These are phyloP conservation scores for Fulmarus glacialis DNA, from an alignment of 2,113 vertebrate species.

Conservation along the genomic window DNA sequence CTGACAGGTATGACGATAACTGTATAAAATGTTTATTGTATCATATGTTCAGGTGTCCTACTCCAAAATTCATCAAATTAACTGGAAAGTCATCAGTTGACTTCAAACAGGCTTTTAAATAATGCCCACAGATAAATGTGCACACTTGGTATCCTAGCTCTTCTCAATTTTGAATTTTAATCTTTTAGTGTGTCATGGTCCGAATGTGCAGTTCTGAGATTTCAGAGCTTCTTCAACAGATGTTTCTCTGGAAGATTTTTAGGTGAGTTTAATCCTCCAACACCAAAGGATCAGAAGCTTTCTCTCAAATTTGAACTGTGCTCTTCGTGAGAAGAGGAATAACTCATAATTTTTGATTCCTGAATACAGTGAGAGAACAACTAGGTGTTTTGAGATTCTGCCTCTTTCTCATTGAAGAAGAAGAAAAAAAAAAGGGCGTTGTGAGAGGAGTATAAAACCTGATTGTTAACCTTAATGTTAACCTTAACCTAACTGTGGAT, in stretches of 20 bases:
- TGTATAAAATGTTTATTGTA: not conserved
- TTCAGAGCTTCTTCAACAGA: not conserved
- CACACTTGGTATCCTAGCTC: not conserved
- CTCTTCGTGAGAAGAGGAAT: not conserved
- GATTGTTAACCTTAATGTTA: not conserved
- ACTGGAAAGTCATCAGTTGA: not conserved
- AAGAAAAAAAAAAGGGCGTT: not conserved
- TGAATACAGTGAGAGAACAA: not conserved
- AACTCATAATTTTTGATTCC: not conserved
- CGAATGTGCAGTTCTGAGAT: not conserved
- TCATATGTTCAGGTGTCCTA: not conserved
- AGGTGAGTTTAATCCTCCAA: not conserved
- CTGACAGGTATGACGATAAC: not conserved
- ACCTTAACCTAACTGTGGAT: not conserved
- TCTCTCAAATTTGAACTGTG: not conserved
- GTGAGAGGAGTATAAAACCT: not conserved
- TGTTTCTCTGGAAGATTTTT: not conserved
- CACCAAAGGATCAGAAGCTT: not conserved
- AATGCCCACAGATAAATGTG: not conserved
- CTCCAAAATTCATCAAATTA: not conserved
- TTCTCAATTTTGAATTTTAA: not conserved
- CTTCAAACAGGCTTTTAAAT: constrained; percentile 2
- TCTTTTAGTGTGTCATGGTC: not conserved
- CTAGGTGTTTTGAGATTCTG: not conserved
- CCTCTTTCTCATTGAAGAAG: not conserved